Conservation (phyloP, 2,113 vertebrate genomes). For the Pangasianodon hypophthalmus region DNA sequence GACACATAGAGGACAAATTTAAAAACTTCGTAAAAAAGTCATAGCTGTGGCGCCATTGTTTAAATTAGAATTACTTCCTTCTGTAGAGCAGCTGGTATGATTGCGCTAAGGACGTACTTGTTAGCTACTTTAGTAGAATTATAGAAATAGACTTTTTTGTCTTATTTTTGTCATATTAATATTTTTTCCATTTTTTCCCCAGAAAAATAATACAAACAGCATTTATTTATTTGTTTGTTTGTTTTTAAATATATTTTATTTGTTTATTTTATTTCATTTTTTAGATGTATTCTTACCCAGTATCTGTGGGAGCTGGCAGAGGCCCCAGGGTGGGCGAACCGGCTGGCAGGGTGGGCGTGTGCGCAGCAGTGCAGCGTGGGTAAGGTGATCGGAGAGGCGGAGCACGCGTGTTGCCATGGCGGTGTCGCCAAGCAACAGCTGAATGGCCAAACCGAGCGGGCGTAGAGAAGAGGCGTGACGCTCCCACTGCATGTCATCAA, state of each 20-base stretch:
- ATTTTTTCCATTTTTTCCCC: too few species aligned
- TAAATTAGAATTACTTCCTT: too few species aligned
- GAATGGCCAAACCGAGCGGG: constrained; percentile 32
- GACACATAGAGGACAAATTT: not conserved
- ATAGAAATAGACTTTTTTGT: too few species aligned
- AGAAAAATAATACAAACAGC: too few species aligned
- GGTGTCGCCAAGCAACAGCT: constrained; percentile 5
- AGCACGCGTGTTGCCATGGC: not conserved
- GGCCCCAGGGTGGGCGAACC: constrained; percentile 42
- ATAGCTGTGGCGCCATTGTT: too few species aligned
- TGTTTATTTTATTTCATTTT: not conserved
- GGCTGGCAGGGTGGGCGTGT: constrained; percentile 46
- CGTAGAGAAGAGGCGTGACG: constrained; percentile 32
- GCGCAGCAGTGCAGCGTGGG: constrained; percentile 49
- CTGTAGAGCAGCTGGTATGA: too few species aligned
- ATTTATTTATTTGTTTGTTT: not conserved
- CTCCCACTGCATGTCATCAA: constrained; percentile 54
- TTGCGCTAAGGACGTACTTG: too few species aligned
- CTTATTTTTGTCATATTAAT: too few species aligned
- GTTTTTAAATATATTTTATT: not conserved
- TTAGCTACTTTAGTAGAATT: too few species aligned
- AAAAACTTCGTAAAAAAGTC: too few species aligned
- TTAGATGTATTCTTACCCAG: constrained; percentile 38
- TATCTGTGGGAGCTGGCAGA: constrained; percentile 45
- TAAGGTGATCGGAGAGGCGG: constrained; percentile 50